Base-by-base conservation (phyloP, 2,888 invertebrate species). In the Cephonodes hylas region DNA sequence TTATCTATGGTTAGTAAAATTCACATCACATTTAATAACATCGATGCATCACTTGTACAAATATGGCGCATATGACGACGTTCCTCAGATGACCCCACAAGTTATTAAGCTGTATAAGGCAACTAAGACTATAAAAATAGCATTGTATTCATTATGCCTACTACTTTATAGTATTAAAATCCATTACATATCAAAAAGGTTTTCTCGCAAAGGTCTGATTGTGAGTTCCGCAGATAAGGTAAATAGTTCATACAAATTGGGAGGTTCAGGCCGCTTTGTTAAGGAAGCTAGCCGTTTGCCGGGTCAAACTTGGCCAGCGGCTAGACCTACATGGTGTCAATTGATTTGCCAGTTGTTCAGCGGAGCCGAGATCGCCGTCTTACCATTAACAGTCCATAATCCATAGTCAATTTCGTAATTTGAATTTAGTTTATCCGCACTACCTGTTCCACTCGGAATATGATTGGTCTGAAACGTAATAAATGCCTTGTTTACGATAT, bases 181-280 rank as follows among this genome's bases (percentile, higher is more conserved):
- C n/a, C n/a, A n/a, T n/a, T n/a, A n/a, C n/a, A n/a, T n/a, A n/a
- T 42, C 8, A 42, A n/a, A n/a, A 42, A 42, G 38, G n/a, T 42
- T 8, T 1, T 13, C 38, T 42, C 0, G 8, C 1, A 13, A 8
- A 13, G 7, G 44, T 44, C 0, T 45, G 44, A 20, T 45, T 20
- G 18, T 20, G 44, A 22, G 23, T 13, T 45, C 22, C 8, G 13
- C 91, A 85, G 90, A 91, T 91, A 92, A 91, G 91, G 91, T 88
- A 92, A 92, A 92, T 91, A 91, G 91, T 89, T 91, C 91, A 90
- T 91, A 91, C 90, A 91, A 91, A 90, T 88, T 85, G 81, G 86
- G 84, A 84, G 85, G 81, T 82, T 82, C 79, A 74, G 74, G 81
- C 85, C 87, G n/a, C 85, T 84, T 91, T 91, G 91, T 91, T 88